Percentiles rank a stretch among this genome's conserved stretches.
Evolutionary conservation across 2,113 vertebrate species (phyloP).

Genomic region (Pterophyllum scalare): DNA sequence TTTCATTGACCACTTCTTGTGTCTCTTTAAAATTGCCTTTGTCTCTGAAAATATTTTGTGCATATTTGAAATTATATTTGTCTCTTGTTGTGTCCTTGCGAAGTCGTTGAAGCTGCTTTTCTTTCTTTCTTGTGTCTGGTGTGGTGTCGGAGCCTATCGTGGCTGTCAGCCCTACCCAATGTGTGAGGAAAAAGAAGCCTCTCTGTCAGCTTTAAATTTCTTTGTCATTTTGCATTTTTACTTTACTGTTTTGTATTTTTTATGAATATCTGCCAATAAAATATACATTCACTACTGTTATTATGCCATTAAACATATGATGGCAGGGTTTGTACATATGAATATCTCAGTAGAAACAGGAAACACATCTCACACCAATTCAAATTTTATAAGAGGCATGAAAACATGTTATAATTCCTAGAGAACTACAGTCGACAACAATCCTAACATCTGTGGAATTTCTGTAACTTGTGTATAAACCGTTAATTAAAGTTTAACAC

Average conservation of each 20-base stretch:
- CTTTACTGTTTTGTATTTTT: too few species aligned
- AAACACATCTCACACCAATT: not conserved
- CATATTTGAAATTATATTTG: not conserved
- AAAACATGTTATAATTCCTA: not conserved
- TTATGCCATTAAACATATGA: not conserved
- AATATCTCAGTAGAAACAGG: not conserved
- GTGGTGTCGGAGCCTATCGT: not conserved
- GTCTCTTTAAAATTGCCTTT: not conserved
- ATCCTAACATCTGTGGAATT: not conserved
- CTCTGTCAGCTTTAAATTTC: too few species aligned
- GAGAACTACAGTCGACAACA: accelerated
- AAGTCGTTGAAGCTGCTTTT: not conserved
- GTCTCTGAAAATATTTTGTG: not conserved
- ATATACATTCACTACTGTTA: not conserved
- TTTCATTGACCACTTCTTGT: not conserved
- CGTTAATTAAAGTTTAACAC: not conserved
- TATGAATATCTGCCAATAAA: too few species aligned
- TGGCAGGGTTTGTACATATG: not conserved
- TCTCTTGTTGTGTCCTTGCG: not conserved
- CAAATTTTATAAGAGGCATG: not conserved
- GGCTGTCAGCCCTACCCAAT: not conserved
- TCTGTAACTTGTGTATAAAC: not conserved
- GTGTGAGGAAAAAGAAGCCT: too few species aligned
- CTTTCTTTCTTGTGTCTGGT: not conserved
- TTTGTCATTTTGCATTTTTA: too few species aligned